A percentile compares a stretch with the other conserved stretches of the same genome.
phyloP scores from a whole-genome alignment of 1,140 invertebrate species.

The Cotesia chilonis region DNA sequence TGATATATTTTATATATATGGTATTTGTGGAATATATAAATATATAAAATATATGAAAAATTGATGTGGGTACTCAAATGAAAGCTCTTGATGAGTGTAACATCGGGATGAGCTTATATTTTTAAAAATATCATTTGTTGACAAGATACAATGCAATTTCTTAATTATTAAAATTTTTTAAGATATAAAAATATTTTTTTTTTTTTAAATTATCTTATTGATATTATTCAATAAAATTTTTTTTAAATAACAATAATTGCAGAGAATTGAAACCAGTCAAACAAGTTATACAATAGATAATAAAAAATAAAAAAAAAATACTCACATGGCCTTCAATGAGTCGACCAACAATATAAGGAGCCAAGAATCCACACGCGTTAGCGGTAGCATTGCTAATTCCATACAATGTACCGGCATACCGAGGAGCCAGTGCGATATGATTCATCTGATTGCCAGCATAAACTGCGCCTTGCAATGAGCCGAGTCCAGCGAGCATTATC shows the following conservation, averaged over 20 bases:
- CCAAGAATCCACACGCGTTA: slow-evolving; percentile 87
- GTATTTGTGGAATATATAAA: too few relatives aligned
- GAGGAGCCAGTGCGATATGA: slow-evolving; percentile 86
- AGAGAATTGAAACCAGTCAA: slow-evolving; percentile 4
- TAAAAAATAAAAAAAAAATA: slow-evolving; percentile 39
- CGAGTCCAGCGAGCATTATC: slow-evolving; percentile 75
- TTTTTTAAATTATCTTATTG: too few relatives aligned
- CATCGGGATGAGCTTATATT: too few relatives aligned
- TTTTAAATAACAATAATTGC: neutral
- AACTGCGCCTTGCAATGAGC: slow-evolving; percentile 77
- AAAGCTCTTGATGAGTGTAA: too few relatives aligned
- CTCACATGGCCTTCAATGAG: slow-evolving; percentile 76
- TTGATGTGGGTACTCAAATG: too few relatives aligned
- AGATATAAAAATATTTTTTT: too few relatives aligned
- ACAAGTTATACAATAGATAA: slow-evolving; percentile 1
- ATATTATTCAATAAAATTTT: too few relatives aligned
- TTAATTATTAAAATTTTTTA: too few relatives aligned
- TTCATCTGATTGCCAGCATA: slow-evolving; percentile 88
- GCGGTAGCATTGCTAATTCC: slow-evolving; percentile 88
- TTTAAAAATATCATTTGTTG: too few relatives aligned
- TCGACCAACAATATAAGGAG: slow-evolving; percentile 80
- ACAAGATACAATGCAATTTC: too few relatives aligned
- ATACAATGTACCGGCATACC: slow-evolving; percentile 87
- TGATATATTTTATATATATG: too few relatives aligned
- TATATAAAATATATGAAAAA: too few relatives aligned